A percentile compares a stretch with the other conserved stretches of the same genome.
Evolutionary conservation across 2,888 invertebrate species (phyloP).

Genomic region (Ptychoptera albimana): DNA sequence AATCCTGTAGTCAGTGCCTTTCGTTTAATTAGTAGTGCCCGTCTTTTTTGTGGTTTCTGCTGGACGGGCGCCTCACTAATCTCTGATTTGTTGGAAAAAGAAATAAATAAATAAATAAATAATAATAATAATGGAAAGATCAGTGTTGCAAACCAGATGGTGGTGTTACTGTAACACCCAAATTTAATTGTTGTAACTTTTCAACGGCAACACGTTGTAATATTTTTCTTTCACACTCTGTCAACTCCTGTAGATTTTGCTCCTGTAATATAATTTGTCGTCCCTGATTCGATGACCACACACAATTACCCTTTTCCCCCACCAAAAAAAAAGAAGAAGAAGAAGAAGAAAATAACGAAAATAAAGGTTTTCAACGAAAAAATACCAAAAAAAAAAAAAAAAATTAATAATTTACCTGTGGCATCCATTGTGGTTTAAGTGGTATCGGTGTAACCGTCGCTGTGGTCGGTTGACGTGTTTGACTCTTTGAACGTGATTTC

Average conservation of each 20-base stretch:
- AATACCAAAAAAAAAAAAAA: background rate
- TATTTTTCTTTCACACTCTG: slow-evolving; percentile 55
- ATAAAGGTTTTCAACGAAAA: background rate
- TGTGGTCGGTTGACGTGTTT: slow-evolving; percentile 39
- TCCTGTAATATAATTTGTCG: slow-evolving; percentile 45
- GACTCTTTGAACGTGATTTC: slow-evolving; percentile 70
- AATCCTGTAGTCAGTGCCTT: slow-evolving; percentile 80
- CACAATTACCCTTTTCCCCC: slow-evolving; percentile 51
- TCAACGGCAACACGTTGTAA: slow-evolving; percentile 76
- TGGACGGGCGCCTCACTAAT: slow-evolving; percentile 1
- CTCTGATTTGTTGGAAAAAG: too few species aligned
- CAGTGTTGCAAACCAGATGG: slow-evolving; percentile 58
- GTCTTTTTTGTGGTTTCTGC: slow-evolving; percentile 46
- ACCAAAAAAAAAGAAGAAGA: slow-evolving; percentile 2
- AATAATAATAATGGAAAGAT: background rate
- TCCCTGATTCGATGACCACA: slow-evolving; percentile 54
- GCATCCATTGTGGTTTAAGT: slow-evolving; percentile 48
- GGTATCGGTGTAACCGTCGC: background rate
- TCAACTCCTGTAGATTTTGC: slow-evolving; percentile 45
- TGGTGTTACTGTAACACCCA: slow-evolving; percentile 63
- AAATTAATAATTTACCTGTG: slow-evolving; percentile 50
- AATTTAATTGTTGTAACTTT: slow-evolving; percentile 69
- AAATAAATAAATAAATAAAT: slow-evolving; percentile 1
- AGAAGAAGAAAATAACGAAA: slow-evolving; percentile 4
- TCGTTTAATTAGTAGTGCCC: slow-evolving; percentile 66